Evolutionary conservation across 2,888 invertebrate genomes (phyloP).

Genomic region (Peribatodes rhomboidaria): DNA sequence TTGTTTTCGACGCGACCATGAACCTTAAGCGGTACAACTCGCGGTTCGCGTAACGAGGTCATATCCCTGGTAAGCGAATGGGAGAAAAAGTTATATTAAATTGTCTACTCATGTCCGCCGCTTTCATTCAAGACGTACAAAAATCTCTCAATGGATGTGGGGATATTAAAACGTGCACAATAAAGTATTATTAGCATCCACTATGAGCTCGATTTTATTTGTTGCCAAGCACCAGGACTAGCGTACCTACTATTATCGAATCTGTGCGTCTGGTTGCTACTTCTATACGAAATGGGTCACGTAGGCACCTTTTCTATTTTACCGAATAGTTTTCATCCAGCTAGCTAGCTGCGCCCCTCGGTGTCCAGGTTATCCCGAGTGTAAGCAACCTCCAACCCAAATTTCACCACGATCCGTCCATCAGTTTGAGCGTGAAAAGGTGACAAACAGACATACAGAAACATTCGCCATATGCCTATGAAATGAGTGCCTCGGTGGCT

Average conservation of each 20-base stretch:
- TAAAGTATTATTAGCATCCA: constrained; percentile 6
- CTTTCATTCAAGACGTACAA: not conserved
- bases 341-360: too few species aligned
- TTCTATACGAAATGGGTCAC: not conserved
- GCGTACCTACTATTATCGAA: too few species aligned
- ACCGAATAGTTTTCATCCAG: too few species aligned
- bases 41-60: not conserved
- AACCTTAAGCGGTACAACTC: too few species aligned
- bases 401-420: too few species aligned
- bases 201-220: not conserved
- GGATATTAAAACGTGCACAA: constrained; percentile 14
- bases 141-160: constrained; percentile 5
- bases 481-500: too few species aligned
- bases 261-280: not conserved
- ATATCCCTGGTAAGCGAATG: not conserved
- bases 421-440: too few species aligned
- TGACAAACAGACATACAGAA: too few species aligned
- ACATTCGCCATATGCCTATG: too few species aligned
- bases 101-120: constrained; percentile 8
- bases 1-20: too few species aligned
- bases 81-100: constrained; percentile 1
- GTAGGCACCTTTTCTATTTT: not conserved
- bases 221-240: constrained; percentile 2
- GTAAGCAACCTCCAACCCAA: too few species aligned
- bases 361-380: too few species aligned